Percentiles rank a stretch among this genome's conserved stretches.
Evolutionary conservation across 1,140 invertebrate genomes (phyloP).

Genomic region (Drosophila lacteicornis): DNA sequence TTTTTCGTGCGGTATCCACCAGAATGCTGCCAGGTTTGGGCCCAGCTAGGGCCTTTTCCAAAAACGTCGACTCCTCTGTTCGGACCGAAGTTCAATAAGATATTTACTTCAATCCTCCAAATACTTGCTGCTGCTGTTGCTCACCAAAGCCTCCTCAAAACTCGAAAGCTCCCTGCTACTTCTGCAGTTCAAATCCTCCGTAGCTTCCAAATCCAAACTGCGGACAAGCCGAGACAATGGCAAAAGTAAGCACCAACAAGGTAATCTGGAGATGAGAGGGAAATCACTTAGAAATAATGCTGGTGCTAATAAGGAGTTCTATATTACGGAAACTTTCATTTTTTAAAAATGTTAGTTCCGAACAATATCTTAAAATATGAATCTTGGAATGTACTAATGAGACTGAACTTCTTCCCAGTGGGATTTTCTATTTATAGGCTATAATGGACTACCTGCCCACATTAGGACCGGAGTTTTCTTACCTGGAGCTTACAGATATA

Average conservation of each 20-base stretch:
- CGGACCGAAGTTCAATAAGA: too few relatives aligned
- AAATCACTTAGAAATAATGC: not conserved
- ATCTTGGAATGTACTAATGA: not conserved
- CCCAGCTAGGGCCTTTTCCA: not conserved
- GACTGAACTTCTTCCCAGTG: not conserved
- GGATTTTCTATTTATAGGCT: not conserved
- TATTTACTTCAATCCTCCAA: not conserved
- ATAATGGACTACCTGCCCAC: not conserved
- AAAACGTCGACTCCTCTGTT: too few relatives aligned
- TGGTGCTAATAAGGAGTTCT: not conserved
- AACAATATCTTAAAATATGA: not conserved
- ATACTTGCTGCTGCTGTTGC: too few relatives aligned
- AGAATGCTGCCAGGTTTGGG: not conserved
- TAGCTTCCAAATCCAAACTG: not conserved
- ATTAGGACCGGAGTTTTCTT: not conserved
- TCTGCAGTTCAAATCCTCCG: not conserved
- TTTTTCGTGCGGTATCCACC: constrained; percentile 3
- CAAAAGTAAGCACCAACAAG: not conserved
- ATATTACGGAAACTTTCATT: too few relatives aligned
- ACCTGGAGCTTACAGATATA: not conserved
- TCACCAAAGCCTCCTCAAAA: not conserved
- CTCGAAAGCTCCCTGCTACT: not conserved
- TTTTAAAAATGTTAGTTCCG: not conserved
- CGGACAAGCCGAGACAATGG: not conserved
- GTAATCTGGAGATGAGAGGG: not conserved